phyloP scores from a whole-genome alignment of 2,113 vertebrate genomes.

The Sebastes schlegelii region DNA sequence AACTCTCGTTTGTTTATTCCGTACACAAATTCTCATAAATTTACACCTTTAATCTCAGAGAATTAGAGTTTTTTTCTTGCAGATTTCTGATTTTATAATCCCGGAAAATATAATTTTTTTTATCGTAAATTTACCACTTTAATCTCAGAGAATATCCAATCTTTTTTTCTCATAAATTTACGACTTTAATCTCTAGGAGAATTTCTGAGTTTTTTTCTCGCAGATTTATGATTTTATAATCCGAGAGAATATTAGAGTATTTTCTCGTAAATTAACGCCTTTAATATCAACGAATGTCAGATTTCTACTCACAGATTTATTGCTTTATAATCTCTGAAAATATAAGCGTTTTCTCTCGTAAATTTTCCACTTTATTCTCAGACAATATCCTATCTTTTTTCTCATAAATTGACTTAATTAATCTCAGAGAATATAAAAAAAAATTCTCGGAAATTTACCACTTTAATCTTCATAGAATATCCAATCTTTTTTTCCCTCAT shows the following conservation, averaged over 20 bases:
- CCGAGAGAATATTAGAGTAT: neutral
- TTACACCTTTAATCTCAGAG: neutral
- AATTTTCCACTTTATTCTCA: too few relatives aligned
- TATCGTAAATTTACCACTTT: neutral
- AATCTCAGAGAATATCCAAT: too few relatives aligned
- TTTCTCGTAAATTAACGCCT: neutral
- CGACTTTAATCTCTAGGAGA: too few relatives aligned
- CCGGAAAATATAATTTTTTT: neutral
- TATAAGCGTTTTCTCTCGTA: too few relatives aligned
- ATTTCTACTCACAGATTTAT: too few relatives aligned
- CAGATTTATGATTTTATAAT: neutral
- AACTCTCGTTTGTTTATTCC: neutral
- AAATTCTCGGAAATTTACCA: neutral
- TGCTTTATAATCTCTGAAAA: too few relatives aligned
- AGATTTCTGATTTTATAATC: neutral
- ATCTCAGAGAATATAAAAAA: neutral
- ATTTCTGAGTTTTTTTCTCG: too few relatives aligned
- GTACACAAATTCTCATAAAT: neutral
- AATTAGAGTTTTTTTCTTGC: neutral
- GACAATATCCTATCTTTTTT: too few relatives aligned
- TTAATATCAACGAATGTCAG: neutral
- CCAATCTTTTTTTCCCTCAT: too few relatives aligned
- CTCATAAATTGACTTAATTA: too few relatives aligned
- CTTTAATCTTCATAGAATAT: too few relatives aligned
- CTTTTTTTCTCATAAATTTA: too few relatives aligned